Evolutionary conservation across 1,140 invertebrate genomes (phyloP).

Genomic region (Stegodyphus dumicola): DNA sequence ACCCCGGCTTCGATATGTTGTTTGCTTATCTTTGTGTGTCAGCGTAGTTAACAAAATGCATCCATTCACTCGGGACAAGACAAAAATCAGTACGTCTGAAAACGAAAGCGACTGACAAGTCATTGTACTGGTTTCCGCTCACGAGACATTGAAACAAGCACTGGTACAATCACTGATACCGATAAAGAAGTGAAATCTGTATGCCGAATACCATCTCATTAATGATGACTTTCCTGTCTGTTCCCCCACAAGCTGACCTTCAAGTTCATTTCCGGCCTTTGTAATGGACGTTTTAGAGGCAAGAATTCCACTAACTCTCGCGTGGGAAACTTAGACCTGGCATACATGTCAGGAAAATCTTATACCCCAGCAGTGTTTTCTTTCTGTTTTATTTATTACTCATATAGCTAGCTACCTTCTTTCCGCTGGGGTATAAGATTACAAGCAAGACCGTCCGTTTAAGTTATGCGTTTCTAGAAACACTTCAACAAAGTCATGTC

Average conservation of each 20-base stretch:
- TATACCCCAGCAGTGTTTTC: background rate
- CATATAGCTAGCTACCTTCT: conserved; percentile 21
- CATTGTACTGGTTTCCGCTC: too few relatives aligned
- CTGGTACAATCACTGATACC: too few relatives aligned
- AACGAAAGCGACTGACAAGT: too few relatives aligned
- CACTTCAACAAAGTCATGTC: background rate
- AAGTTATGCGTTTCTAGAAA: conserved; percentile 31
- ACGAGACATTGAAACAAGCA: too few relatives aligned
- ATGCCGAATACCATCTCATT: too few relatives aligned
- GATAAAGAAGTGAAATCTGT: too few relatives aligned
- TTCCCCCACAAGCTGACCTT: conserved; percentile 24
- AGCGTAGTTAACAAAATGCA: too few relatives aligned
- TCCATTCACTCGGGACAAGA: too few relatives aligned
- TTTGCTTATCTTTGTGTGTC: too few relatives aligned
- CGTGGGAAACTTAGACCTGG: conserved; percentile 25
- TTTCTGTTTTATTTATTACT: conserved; percentile 26
- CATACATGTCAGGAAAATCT: background rate
- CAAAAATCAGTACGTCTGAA: too few relatives aligned
- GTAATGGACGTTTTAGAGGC: background rate
- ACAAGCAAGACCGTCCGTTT: conserved; percentile 13
- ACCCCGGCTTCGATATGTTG: too few relatives aligned
- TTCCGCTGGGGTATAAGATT: conserved; percentile 23
- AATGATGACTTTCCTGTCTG: too few relatives aligned
- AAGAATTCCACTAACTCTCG: background rate
- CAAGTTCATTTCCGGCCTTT: conserved; percentile 39